Conservation (phyloP, 2,888 invertebrate genomes). For the Azorinus chamasolen region DNA sequence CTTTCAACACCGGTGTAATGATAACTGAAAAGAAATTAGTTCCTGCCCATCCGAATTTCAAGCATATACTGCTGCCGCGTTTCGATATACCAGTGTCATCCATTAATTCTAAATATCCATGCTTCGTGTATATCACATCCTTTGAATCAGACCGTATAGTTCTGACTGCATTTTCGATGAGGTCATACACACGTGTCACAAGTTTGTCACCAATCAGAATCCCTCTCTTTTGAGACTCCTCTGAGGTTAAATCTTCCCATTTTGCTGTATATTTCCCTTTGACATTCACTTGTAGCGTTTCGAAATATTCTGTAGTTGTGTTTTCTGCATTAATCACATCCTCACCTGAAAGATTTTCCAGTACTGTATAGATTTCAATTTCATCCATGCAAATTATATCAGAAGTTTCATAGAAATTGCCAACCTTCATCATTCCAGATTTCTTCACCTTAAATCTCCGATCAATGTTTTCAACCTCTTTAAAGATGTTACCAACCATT, state of each 20-base stretch:
- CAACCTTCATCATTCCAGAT: constrained; percentile 28
- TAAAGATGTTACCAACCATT: constrained; percentile 37
- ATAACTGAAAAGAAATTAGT: constrained; percentile 29
- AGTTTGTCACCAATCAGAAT: background rate
- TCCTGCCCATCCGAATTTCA: constrained; percentile 48
- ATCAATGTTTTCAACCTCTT: constrained; percentile 35
- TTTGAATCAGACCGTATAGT: constrained; percentile 7
- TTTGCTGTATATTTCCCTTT: constrained; percentile 21
- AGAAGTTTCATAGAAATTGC: constrained; percentile 37
- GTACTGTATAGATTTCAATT: constrained; percentile 24
- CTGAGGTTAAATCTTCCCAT: constrained; percentile 24
- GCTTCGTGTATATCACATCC: constrained; percentile 1
- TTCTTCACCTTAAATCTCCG: constrained; percentile 27
- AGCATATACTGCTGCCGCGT: constrained; percentile 15
- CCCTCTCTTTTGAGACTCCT: background rate
- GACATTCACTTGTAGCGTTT: constrained; percentile 8
- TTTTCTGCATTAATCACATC: constrained; percentile 5
- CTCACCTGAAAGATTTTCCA: constrained; percentile 39
- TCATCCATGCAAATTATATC: constrained; percentile 43
- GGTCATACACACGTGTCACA: constrained; percentile 9
- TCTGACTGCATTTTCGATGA: constrained; percentile 11
- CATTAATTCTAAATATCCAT: constrained; percentile 21
- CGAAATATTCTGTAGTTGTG: no score
- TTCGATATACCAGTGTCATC: constrained; percentile 31
- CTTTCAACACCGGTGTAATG: constrained; percentile 38